Evolutionary conservation across 1,140 invertebrate genomes (phyloP).

Genomic region (Tetranychus urticae): DNA sequence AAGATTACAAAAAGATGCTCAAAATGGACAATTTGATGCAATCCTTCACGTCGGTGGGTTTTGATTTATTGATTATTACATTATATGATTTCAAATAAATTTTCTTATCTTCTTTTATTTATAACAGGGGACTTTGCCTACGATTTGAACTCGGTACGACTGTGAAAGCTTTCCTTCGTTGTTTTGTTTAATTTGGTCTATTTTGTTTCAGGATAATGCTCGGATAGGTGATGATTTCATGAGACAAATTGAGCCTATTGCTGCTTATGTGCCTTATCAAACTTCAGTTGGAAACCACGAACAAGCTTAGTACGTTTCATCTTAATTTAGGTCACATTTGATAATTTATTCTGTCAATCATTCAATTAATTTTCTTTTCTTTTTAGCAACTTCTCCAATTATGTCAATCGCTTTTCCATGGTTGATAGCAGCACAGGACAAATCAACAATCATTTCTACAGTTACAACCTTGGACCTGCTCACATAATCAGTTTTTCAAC

Average conservation of each 20-base stretch:
- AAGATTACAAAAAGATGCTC: slow-evolving; percentile 51
- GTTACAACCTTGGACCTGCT: slow-evolving; percentile 52
- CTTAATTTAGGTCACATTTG: no score
- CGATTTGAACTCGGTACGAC: slow-evolving; percentile 52
- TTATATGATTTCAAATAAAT: neutral
- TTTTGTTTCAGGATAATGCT: slow-evolving; percentile 31
- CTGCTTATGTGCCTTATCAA: slow-evolving; percentile 71
- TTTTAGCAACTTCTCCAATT: slow-evolving; percentile 62
- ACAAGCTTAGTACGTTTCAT: slow-evolving; percentile 39
- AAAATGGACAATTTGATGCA: slow-evolving; percentile 50
- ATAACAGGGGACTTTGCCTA: slow-evolving; percentile 56
- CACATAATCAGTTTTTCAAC: slow-evolving; percentile 79
- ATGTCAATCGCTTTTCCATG: slow-evolving; percentile 43
- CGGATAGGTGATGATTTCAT: slow-evolving; percentile 65
- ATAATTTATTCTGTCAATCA: neutral
- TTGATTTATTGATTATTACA: neutral
- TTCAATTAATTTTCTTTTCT: neutral
- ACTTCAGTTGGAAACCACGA: slow-evolving; percentile 75
- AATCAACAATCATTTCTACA: slow-evolving; percentile 14
- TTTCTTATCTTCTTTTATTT: neutral
- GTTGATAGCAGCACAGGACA: slow-evolving; percentile 5
- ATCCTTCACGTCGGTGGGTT: slow-evolving; percentile 58
- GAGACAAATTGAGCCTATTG: slow-evolving; percentile 60
- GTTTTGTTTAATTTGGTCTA: slow-evolving; percentile 1
- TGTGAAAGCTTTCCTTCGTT: neutral